phyloP scores from a whole-genome alignment of 37 sponge, comb jelly and placozoan species.

The Spongia lamella region DNA sequence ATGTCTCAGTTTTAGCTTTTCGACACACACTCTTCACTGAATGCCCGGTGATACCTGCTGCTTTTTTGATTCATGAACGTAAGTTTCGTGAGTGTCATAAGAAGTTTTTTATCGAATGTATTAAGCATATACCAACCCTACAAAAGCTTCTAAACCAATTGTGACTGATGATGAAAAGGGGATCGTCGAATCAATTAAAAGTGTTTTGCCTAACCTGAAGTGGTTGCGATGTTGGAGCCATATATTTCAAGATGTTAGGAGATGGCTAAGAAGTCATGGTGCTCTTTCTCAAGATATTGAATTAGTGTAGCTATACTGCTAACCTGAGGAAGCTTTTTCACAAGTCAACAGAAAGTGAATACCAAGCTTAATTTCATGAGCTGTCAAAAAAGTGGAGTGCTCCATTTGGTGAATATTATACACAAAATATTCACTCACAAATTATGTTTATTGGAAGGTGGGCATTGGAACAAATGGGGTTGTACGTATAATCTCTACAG shows the following conservation, averaged over 20 bases:
- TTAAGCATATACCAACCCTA: slow-evolving; percentile 18
- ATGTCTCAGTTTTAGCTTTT: slow-evolving; percentile 45
- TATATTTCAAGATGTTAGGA: slow-evolving; percentile 25
- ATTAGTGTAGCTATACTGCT: neutral
- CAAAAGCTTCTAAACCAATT: slow-evolving; percentile 28
- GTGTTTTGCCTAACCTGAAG: slow-evolving; percentile 16
- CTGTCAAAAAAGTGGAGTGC: slow-evolving; percentile 2
- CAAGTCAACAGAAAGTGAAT: neutral
- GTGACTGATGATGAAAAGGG: slow-evolving; percentile 52
- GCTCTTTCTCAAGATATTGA: slow-evolving; percentile 11
- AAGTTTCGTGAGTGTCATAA: slow-evolving; percentile 38
- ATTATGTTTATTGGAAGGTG: slow-evolving; percentile 16
- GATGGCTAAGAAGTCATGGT: slow-evolving; percentile 14
- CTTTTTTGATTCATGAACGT: slow-evolving; percentile 53
- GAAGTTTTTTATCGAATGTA: slow-evolving; percentile 33
- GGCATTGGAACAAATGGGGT: slow-evolving; percentile 6
- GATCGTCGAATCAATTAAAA: slow-evolving; percentile 25
- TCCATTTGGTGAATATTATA: slow-evolving; percentile 4
- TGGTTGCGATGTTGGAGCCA: slow-evolving; percentile 52
- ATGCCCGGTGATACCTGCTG: slow-evolving; percentile 38
- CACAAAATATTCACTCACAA: neutral
- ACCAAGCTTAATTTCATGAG: neutral
- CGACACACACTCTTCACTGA: slow-evolving; percentile 55
- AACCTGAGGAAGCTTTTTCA: slow-evolving; percentile 1
- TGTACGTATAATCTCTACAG: slow-evolving; percentile 32